Conservation (phyloP, 1,140 invertebrate genomes). For the Branchinecta lynchi region DNA sequence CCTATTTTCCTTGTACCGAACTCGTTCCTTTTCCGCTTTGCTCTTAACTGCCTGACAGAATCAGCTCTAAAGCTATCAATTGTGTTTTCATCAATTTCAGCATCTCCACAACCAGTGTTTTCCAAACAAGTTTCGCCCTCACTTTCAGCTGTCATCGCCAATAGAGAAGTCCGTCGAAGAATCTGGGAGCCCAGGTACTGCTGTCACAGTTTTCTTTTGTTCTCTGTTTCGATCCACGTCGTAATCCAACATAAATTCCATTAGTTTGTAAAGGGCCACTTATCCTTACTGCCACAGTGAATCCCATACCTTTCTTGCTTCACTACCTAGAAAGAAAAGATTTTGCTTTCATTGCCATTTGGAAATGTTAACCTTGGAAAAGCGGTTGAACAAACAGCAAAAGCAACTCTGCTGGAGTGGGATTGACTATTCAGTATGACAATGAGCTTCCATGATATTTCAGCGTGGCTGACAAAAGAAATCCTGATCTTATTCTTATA, state of each 20-base stretch:
- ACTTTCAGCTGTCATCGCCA: background rate
- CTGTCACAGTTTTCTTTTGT: background rate
- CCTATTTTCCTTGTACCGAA: background rate
- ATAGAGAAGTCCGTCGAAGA: background rate
- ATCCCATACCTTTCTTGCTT: constrained; percentile 3
- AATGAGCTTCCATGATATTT: no score
- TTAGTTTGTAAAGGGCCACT: background rate
- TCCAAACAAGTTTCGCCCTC: background rate
- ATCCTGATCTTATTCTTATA: no score
- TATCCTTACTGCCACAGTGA: background rate
- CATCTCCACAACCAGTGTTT: background rate
- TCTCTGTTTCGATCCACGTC: background rate
- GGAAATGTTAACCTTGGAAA: no score
- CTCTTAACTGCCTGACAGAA: background rate
- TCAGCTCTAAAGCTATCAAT: background rate
- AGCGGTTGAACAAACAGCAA: no score
- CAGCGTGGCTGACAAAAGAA: no score
- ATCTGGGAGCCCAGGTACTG: background rate
- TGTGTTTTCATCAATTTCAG: background rate
- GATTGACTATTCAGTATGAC: no score
- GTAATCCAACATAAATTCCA: background rate
- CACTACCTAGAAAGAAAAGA: background rate
- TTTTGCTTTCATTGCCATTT: background rate
- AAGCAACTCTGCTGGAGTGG: no score
- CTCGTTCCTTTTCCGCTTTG: background rate